Percentiles rank a stretch among this genome's conserved stretches.
These are phyloP conservation scores for Malacosoma neustria DNA, from an alignment of 2,888 invertebrate genomes.

Conservation along the genomic window DNA sequence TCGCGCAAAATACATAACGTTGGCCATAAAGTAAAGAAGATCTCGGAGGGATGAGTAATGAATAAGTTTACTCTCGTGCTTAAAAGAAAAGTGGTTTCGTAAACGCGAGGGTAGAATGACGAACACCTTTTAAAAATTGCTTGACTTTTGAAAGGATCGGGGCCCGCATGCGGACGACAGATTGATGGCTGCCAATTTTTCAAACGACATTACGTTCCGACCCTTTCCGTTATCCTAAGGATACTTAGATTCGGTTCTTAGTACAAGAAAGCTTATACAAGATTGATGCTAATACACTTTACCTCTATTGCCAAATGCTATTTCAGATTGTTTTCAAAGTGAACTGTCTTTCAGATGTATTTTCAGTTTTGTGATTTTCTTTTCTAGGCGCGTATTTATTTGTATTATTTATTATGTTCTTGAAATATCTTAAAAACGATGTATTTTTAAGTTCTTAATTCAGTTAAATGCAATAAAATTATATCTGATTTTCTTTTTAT, in stretches of 20 bases:
- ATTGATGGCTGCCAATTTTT: conserved; percentile 42
- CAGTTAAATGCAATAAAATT: no score
- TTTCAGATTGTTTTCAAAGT: background rate
- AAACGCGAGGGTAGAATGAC: conserved; percentile 24
- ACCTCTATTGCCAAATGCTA: conserved; percentile 4
- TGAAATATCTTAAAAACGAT: no score
- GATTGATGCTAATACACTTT: conserved; percentile 20
- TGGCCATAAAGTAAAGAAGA: conserved; percentile 10
- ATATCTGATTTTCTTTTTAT: no score
- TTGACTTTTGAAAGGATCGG: conserved; percentile 36
- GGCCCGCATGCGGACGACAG: conserved; percentile 30
- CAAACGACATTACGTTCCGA: conserved; percentile 23
- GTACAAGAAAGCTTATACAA: conserved; percentile 18
- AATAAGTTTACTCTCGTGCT: conserved; percentile 30
- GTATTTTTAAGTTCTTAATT: no score
- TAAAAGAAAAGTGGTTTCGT: conserved; percentile 25
- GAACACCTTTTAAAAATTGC: conserved; percentile 34
- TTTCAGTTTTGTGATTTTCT: background rate
- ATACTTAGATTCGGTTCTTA: conserved; percentile 18
- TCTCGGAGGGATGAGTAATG: conserved; percentile 24
- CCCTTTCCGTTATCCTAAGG: conserved; percentile 27
- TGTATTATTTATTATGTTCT: no score
- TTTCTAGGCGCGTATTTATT: no score
- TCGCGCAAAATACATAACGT: background rate
- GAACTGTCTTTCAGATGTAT: background rate